These are phyloP conservation scores for Luehdorfia chinensis DNA, from an alignment of 1,140 invertebrate species.

Conservation along the genomic window DNA sequence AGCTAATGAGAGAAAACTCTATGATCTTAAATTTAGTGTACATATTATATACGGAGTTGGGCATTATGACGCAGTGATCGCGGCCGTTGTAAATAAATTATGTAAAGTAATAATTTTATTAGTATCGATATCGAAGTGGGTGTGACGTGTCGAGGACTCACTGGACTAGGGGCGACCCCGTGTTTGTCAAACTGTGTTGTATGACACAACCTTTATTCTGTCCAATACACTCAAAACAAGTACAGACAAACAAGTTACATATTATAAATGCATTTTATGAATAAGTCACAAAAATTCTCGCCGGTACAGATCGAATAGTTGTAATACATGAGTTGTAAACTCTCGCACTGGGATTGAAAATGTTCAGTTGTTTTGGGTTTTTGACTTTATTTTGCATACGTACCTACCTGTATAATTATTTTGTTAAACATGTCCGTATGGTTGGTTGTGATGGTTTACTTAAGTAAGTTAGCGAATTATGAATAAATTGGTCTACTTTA, in stretches of 20 bases:
- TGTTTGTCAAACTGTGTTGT: slow-evolving; percentile 39
- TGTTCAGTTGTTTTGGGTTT: slow-evolving; percentile 51
- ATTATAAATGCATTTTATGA: slow-evolving; percentile 47
- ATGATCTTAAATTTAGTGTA: slow-evolving; percentile 75
- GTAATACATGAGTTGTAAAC: slow-evolving; percentile 58
- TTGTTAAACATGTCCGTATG: slow-evolving; percentile 71
- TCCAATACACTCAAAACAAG: slow-evolving; percentile 59
- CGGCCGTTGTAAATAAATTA: slow-evolving; percentile 69
- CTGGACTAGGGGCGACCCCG: slow-evolving; percentile 12
- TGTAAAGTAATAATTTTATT: slow-evolving; percentile 73
- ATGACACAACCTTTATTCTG: slow-evolving; percentile 64
- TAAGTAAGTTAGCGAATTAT: slow-evolving; percentile 72
- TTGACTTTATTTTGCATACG: slow-evolving; percentile 49
- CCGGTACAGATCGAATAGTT: slow-evolving; percentile 61
- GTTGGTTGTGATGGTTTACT: slow-evolving; percentile 77
- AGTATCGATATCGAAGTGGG: slow-evolving; percentile 37
- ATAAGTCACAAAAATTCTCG: slow-evolving; percentile 67
- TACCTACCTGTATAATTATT: slow-evolving; percentile 39
- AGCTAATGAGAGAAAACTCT: slow-evolving; percentile 74
- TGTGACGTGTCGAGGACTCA: slow-evolving; percentile 14
- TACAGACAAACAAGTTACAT: slow-evolving; percentile 61
- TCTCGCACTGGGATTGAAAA: slow-evolving; percentile 49
- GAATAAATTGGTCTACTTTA: slow-evolving; percentile 55
- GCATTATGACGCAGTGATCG: slow-evolving; percentile 67
- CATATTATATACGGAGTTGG: slow-evolving; percentile 74